Base-by-base conservation (phyloP, 2,888 invertebrate species). In the Ptilodon capucinus region DNA sequence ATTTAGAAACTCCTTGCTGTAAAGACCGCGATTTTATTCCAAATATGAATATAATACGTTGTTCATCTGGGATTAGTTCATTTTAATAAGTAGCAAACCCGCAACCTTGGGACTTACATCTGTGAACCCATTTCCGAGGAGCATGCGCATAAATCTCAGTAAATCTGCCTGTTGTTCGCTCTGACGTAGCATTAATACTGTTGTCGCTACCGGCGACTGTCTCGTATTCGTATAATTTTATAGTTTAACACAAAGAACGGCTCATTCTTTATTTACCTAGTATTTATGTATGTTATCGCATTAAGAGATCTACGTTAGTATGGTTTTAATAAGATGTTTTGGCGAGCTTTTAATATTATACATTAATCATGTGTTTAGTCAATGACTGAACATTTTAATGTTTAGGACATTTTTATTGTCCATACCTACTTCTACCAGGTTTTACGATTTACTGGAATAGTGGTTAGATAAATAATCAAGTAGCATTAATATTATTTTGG, bases 81-180 rank as follows among this genome's bases (percentile, higher is more conserved):
- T 60, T 66, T 66, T 49, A 67, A 58, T 60, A 61, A 66, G 54
- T 61, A 46, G 51, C 47, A 45, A 49, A 53, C 48, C 49, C 49
- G 43, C 60, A 65, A 64, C 81, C 83, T 85, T 82, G 80, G 77
- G 75, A 77, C 76, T 60, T 56, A 64, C 64, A 54, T 57, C 54
- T 53, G 54, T 64, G 63, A 71, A 68, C 65, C 53, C 65, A 54
- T 62, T 73, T 79, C 70, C 66, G 57, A 67, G 68, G 73, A 79
- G 72, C 65, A 71, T 58, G 67, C 65, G 66, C 74, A 83, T 84
- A 80, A 81, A 83, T 85, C 81, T 84, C 71, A 54, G 62, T 75
- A 73, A 80, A 78, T 75, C 75, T 71, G 68, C 61, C 72, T 63
- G 67, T 69, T 73, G 68, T 68, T 71, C 57, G 50, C 52, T 68